phyloP scores from a whole-genome alignment of 2,113 vertebrate species.

The Aegithalos caudatus region DNA sequence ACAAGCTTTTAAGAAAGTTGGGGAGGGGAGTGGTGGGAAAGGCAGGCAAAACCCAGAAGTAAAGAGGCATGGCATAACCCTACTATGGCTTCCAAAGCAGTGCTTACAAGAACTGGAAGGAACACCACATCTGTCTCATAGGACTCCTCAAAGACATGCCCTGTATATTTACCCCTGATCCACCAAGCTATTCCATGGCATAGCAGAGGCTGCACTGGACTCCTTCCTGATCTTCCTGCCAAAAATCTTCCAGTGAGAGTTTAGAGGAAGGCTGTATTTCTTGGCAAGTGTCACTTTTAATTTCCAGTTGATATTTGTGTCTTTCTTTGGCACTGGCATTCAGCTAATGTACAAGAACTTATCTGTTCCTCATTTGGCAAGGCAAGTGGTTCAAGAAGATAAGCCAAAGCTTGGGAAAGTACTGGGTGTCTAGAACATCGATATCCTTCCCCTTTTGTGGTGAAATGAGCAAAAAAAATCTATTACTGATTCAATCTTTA shows the following conservation, averaged over 20 bases:
- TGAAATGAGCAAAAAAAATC: neutral
- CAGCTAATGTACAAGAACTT: neutral
- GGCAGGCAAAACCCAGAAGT: neutral
- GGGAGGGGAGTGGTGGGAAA: fast-evolving
- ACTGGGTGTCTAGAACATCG: neutral
- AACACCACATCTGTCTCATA: neutral
- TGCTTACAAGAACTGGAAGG: neutral
- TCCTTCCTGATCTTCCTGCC: neutral
- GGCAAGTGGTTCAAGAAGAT: neutral
- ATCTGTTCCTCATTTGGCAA: neutral
- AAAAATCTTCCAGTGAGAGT: neutral
- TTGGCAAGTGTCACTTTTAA: neutral
- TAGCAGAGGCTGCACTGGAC: neutral
- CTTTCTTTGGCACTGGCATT: neutral
- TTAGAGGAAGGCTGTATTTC: neutral
- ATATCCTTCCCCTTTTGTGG: neutral
- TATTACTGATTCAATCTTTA: neutral
- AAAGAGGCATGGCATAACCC: neutral
- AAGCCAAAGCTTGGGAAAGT: neutral
- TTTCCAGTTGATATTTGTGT: neutral
- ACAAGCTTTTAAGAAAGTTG: neutral
- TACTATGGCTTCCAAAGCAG: neutral
- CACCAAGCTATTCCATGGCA: neutral
- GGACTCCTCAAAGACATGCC: neutral
- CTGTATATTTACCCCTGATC: neutral